phyloP scores from a whole-genome alignment of 64 coral and sea anemone species.

The Pocillopora damicornis region DNA sequence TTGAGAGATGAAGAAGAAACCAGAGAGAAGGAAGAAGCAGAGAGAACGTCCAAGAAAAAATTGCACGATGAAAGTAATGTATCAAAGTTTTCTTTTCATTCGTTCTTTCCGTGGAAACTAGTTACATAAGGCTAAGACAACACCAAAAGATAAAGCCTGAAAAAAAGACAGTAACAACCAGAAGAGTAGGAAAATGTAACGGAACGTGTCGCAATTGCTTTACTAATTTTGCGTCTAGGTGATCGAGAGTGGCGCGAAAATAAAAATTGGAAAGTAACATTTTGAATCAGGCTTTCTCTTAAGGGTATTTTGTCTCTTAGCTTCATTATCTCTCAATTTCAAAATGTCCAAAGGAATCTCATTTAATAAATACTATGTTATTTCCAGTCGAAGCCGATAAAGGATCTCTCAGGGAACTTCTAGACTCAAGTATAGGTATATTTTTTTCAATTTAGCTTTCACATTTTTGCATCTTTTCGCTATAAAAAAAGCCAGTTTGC shows the following conservation, averaged over 20 bases:
- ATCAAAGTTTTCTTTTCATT: neutral
- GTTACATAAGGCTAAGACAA: too few species aligned
- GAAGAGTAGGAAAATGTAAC: too few species aligned
- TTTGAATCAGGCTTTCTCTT: too few species aligned
- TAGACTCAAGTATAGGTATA: slow-evolving; percentile 68
- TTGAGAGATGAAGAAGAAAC: neutral
- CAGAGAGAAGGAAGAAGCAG: neutral
- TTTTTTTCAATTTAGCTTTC: neutral
- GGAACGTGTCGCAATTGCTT: too few species aligned
- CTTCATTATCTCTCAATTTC: too few species aligned
- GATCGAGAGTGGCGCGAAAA: too few species aligned
- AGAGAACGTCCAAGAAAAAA: slow-evolving; percentile 11
- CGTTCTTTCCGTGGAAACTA: neutral
- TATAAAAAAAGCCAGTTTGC: neutral
- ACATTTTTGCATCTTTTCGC: neutral
- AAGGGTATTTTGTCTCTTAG: too few species aligned
- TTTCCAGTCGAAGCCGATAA: slow-evolving; percentile 9
- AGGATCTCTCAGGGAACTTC: slow-evolving; percentile 36
- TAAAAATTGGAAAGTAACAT: too few species aligned
- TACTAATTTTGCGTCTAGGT: too few species aligned
- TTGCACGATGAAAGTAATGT: slow-evolving; percentile 4
- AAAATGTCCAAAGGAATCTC: too few species aligned
- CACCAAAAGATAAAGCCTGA: too few species aligned
- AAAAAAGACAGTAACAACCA: too few species aligned
- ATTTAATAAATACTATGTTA: neutral